Conservation (phyloP, 2,797 vertebrate species). For the Poeciliopsis presidionis region DNA sequence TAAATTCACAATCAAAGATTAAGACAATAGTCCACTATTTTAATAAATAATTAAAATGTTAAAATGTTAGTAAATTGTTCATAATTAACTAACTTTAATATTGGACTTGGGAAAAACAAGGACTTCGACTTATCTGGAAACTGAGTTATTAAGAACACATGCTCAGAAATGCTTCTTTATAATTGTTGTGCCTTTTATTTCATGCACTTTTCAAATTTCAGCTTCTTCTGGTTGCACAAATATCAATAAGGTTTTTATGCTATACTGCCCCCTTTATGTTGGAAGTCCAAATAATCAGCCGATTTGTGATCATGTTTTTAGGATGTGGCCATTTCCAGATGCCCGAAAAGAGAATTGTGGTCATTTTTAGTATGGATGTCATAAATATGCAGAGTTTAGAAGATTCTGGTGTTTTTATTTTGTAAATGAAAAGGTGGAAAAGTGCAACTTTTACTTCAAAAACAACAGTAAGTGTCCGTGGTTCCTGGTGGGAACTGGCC, state of each 20-base stretch:
- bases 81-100: not conserved
- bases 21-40: not conserved
- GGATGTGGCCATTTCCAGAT: not conserved
- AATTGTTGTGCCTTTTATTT: not conserved
- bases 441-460: not conserved
- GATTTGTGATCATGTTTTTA: not conserved
- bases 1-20: not conserved
- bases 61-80: too few species aligned
- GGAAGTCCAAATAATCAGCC: not conserved
- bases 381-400: not conserved
- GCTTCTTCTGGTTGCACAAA: not conserved
- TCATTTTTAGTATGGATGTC: not conserved
- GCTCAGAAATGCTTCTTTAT: not conserved
- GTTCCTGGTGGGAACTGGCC: conserved; percentile 18
- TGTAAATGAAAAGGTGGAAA: not conserved
- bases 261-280: not conserved
- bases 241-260: not conserved
- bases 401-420: not conserved
- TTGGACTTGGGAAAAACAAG: not conserved
- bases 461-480: conserved; percentile 10
- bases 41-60: not conserved
- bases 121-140: not conserved
- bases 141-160: not conserved
- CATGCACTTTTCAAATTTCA: not conserved
- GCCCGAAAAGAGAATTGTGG: not conserved